Evolutionary conservation across 2,113 vertebrate species (phyloP), one percentile per base, ranked within the genome.

Genomic region (Kryptolebias marmoratus): DNA sequence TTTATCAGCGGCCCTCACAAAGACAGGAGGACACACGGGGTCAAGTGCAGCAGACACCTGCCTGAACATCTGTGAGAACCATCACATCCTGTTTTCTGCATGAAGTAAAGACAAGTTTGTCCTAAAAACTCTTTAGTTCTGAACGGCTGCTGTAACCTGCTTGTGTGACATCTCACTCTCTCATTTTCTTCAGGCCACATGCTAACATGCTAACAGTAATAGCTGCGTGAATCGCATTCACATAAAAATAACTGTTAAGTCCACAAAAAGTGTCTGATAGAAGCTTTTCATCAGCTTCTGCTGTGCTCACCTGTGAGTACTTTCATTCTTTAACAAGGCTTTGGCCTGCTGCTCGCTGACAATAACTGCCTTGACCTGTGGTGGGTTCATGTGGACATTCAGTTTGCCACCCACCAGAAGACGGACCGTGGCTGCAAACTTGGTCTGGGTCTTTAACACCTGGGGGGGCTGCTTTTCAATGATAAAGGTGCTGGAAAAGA

Each of bases 401-500:
- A 98, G 93, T 88, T 98, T 97, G 65, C 97, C 96, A 0, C 97
- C 96, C 52, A 98, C 97, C 87, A 98, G 92, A 45, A 97, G 94
- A 49, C 96, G 94, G 76, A 98, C 96, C 0, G 97, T 97, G 69
- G 97, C 96, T 0, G 97, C 96, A 32, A 98, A 98, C 90, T 98
- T 98, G 60, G 96, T 97, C 93, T 98, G 97, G 0, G 97, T 98
- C 92, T 97, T 98, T 85, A 98, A 90, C 70, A 98, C 97, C 82
- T 98, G 97, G 0, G 97, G 97, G 0, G 97, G 96, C 92, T 98
- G 97, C 90, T 97, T 98, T 91, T 98, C 97, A 0, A 98, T 98
- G 90, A 98, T 98, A 91, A 98, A 98, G 9, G 97, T 98, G 83
- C 96, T 98, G 67, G n/a, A 53, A 14, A 67, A 16, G 49, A 52